Conservation (phyloP, 37 sponge, comb jelly and placozoan species). For the Amphimedon queenslandica region DNA sequence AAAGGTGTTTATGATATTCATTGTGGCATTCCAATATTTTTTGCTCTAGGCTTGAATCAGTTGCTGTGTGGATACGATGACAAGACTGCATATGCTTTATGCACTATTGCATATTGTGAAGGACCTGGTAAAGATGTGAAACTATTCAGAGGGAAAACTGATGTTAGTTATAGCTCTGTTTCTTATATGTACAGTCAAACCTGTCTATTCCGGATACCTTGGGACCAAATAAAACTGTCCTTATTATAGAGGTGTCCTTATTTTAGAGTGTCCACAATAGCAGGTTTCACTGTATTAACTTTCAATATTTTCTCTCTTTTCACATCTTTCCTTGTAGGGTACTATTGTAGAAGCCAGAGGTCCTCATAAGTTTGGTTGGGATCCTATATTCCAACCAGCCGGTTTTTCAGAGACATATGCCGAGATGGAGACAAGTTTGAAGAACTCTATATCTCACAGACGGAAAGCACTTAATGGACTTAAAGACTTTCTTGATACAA, state of each 20-base stretch:
- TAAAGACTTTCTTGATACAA: not conserved
- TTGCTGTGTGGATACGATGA: slow-evolving; percentile 85
- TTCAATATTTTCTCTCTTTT: too few relatives aligned
- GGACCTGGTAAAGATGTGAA: slow-evolving; percentile 42
- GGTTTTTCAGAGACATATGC: slow-evolving; percentile 91
- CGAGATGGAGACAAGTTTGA: slow-evolving; percentile 71
- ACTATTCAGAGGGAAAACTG: slow-evolving; percentile 68
- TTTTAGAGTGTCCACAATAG: too few relatives aligned
- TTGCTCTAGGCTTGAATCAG: slow-evolving; percentile 74
- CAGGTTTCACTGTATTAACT: too few relatives aligned
- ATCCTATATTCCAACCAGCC: slow-evolving; percentile 93
- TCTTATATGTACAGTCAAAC: too few relatives aligned
- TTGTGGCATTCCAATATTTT: not conserved
- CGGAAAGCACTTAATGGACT: slow-evolving; percentile 72
- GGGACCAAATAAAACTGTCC: too few relatives aligned
- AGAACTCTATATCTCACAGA: slow-evolving; percentile 95
- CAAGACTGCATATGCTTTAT: slow-evolving; percentile 89
- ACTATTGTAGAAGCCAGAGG: slow-evolving; percentile 87
- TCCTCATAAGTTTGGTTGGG: slow-evolving; percentile 92
- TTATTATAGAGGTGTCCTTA: too few relatives aligned
- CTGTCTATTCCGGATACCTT: too few relatives aligned
- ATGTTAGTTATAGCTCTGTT: slow-evolving; percentile 23
- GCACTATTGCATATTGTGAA: slow-evolving; percentile 86
- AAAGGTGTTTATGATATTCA: slow-evolving; percentile 45
- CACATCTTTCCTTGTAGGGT: slow-evolving; percentile 67